These are phyloP conservation scores for Anguilla megastoma DNA, from an alignment of 2,797 vertebrate species.

Conservation along the genomic window DNA sequence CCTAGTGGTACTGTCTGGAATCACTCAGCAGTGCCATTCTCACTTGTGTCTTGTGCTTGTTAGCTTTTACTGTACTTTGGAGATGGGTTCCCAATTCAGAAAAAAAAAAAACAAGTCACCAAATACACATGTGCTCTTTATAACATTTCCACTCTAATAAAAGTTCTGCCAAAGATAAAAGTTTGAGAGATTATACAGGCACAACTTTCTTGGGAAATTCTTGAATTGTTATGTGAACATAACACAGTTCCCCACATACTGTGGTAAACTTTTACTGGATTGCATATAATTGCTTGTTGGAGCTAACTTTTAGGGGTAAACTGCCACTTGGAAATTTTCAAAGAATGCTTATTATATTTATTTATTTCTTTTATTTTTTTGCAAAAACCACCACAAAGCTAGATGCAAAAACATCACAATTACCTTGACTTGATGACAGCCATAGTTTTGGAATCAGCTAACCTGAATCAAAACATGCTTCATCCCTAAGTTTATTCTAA, in stretches of 20 bases:
- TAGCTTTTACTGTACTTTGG: not conserved
- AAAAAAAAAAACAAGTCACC: not conserved
- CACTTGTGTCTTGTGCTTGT: not conserved
- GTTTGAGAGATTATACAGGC: not conserved
- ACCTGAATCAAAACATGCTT: not conserved
- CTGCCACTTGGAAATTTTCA: conserved; percentile 4
- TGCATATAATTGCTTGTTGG: conserved; percentile 7
- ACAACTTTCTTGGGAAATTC: not conserved
- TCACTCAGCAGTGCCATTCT: not conserved
- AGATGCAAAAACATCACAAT: conserved; percentile 12
- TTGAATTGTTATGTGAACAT: conserved; percentile 4
- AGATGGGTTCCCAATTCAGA: not conserved
- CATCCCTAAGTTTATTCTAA: not conserved
- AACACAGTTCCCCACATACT: conserved; percentile 10
- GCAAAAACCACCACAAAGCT: not conserved
- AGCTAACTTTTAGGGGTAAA: conserved; percentile 14
- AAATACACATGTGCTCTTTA: not conserved
- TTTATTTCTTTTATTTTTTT: not conserved
- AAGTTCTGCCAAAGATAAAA: not conserved
- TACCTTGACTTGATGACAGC: not conserved
- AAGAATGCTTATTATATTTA: not conserved
- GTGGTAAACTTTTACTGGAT: not conserved
- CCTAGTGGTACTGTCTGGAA: not conserved
- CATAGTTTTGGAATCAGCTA: conserved; percentile 9
- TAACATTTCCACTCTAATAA: not conserved